Percentiles rank a stretch among this genome's conserved stretches.
Evolutionary conservation across 2,797 vertebrate genomes (phyloP).

Genomic region (Gallinago nigripennis): DNA sequence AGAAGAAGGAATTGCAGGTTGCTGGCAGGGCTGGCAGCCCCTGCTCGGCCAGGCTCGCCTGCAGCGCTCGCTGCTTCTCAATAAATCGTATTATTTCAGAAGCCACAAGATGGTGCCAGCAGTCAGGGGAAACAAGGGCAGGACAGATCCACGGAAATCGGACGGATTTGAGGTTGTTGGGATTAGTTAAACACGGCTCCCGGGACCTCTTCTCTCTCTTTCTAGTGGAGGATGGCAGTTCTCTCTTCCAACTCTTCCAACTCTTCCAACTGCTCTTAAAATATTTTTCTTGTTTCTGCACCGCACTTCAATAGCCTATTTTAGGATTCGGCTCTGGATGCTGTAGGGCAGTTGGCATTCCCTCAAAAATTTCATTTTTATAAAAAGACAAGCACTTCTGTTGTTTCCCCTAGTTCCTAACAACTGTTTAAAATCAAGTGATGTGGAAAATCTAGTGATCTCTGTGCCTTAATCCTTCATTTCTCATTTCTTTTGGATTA

Average conservation of each 20-base stretch:
- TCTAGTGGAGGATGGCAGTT: not conserved
- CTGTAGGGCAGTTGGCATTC: not conserved
- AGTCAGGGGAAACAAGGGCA: not conserved
- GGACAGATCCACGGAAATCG: accelerated
- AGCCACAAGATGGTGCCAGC: slow-evolving; percentile 60
- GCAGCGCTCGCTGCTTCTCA: not conserved
- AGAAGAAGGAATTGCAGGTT: not conserved
- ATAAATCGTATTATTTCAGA: accelerated
- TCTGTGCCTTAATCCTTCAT: not conserved
- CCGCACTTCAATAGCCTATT: not conserved
- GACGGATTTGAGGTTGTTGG: accelerated
- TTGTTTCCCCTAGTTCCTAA: not conserved
- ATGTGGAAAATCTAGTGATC: not conserved
- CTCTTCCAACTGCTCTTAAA: not conserved
- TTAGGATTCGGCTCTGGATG: not conserved
- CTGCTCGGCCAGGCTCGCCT: not conserved
- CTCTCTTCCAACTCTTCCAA: too few relatives aligned
- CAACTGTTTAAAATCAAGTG: not conserved
- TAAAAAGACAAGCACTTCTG: not conserved
- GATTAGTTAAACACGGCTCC: not conserved
- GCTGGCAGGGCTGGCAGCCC: not conserved
- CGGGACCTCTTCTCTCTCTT: not conserved
- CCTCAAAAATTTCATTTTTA: not conserved
- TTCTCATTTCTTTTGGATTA: slow-evolving; percentile 19
- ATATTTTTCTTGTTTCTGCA: not conserved